These are phyloP conservation scores for Oithona nana DNA, from an alignment of 2,888 invertebrate species.

Conservation along the genomic window DNA sequence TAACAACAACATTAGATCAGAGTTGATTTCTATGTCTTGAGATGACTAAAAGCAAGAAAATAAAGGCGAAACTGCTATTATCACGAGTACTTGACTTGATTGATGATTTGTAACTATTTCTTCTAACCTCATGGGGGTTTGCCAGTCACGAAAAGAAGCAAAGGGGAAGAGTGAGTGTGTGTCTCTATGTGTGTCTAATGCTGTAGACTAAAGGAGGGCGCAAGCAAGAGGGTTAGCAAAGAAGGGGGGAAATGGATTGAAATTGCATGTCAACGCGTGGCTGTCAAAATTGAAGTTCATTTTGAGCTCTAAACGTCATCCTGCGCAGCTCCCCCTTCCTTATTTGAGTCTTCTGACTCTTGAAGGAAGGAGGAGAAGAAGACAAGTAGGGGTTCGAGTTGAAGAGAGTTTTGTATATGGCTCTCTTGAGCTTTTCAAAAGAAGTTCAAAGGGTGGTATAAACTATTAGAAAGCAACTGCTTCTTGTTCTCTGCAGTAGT, in stretches of 20 bases:
- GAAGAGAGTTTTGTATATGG: not conserved
- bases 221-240: not conserved
- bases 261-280: not conserved
- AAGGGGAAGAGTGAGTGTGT: not conserved
- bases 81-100: not conserved
- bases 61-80: not conserved
- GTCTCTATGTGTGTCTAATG: too few relatives aligned
- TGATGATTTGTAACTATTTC: not conserved
- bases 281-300: not conserved
- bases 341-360: too few relatives aligned
- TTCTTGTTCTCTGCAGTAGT: not conserved
- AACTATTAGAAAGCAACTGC: not conserved
- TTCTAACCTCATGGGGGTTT: not conserved
- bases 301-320: not conserved
- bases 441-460: not conserved
- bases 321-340: too few relatives aligned
- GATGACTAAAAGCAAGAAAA: not conserved
- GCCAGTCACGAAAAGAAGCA: not conserved
- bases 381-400: too few relatives aligned
- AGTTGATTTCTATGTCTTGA: too few relatives aligned
- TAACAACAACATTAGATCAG: too few relatives aligned
- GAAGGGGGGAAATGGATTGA: not conserved
- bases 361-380: not conserved
- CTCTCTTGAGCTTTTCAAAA: not conserved
- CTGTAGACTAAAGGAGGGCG: not conserved